Base-by-base conservation (phyloP, 64 coral and sea anemone species). In the Porites lutea region DNA sequence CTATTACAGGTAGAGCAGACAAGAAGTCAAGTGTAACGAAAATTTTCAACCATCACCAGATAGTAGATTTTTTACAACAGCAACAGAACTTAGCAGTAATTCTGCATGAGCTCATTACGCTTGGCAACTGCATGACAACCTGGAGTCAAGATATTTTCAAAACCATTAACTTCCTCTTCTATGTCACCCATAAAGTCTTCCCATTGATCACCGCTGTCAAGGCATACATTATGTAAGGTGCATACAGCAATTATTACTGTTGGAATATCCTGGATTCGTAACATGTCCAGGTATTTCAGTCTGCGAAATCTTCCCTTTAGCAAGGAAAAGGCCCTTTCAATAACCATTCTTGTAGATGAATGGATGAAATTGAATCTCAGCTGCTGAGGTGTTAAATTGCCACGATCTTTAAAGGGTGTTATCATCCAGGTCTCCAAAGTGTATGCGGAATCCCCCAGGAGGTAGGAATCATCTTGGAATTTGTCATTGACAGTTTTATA, bases 271-370 rank as follows among this genome's bases (percentile, higher is more conserved):
- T 49, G 63, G 37, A 86, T 86, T 8, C 63, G 14, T 60, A 60
- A 60, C 82, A 86, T 86, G 82, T 86, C 82, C 59, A 86, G 62
- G 62, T 86, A 86, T 49, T 86, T 86, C 27, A 86, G 4, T 20
- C 37, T 68, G 62, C 63, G 44, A 71, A 53, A 70, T 46, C 82
- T 45, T 19, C 82, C 82, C 44, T 86, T 86, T 51, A 68, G 14
- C 22, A 52, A 70, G 15, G 64, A 68, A 66, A 86, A 68, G 20
- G 62, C 12, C 19, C 46, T 86, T 86, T 86, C 64, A 2, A 53
- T 69, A 15, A 86, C 65, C 65, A 86, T 86, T 70, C 65, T 69
- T 20, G 62, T 86, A 18, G 65, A 70, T 49, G 82, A 86, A 48
- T 86, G 82, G 9, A 86, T 69, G 37, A 66, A 86, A 4, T 86